Base-by-base conservation (phyloP, 37 sponge, comb jelly and placozoan genomes). In the Petrosia ficiformis region DNA sequence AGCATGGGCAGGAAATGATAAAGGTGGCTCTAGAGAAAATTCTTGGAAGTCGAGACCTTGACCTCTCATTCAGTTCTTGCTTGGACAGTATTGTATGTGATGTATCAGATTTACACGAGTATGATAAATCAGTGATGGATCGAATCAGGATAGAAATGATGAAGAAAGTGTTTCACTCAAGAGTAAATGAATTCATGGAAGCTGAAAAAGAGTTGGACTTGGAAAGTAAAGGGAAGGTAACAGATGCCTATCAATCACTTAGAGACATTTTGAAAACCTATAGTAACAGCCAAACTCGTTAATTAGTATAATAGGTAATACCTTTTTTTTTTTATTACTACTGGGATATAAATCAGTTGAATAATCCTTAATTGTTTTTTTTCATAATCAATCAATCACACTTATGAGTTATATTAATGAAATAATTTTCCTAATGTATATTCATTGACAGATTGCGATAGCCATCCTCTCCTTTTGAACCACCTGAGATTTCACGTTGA, bases 161-260 rank as follows among this genome's bases (percentile, higher is more conserved):
- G 22, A 8, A 29, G n/a, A 71, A 71, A 43, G 44, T 71, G 5
- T 71, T 43, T 28, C 44, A 71, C 28, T 4, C 72, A 2, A 71
- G 72, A 24, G 54, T 71, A 42, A 71, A 71, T 42, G 72, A 71
- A 43, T 71, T 44, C n/a, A 42, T 71, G 41, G 24, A 24, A 37
- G 72, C 72, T 26, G 3, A 6, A 44, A 16, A 42, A 42, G 72
- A 71, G 28, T n/a, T 71, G 11, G 72, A 71, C n/a, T 39, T 71
- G 44, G 72, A 71, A n/a, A 6, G 37, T 19, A 24, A 35, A 42
- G 72, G 72, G 28, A 71, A 71, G n/a, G 54, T 29, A 22, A 39
- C 37, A 29, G 14, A 71, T 3, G 72, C 72, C 19, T 48, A 71
- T 24, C 72, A 71, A 42, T n/a, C 40, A 39, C 37, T 71, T 16